Percentiles rank a stretch among this genome's conserved stretches.
Conservation (phyloP, 2,797 vertebrate species). For the Salarias fasciatus region DNA sequence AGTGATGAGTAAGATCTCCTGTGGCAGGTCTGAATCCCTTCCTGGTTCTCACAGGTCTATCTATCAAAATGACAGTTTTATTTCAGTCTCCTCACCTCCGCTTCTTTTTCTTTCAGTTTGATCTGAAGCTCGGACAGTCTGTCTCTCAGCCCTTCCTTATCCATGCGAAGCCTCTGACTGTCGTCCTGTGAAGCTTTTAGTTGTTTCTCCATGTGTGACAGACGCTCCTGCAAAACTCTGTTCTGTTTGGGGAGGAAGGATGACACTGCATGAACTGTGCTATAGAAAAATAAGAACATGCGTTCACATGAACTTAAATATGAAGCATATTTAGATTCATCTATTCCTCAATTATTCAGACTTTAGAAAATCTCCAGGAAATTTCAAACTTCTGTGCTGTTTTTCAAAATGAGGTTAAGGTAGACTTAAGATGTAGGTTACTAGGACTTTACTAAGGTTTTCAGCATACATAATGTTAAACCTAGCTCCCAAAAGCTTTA, state of each 20-base stretch:
- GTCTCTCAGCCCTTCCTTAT: constrained; percentile 74
- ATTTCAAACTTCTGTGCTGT: too few relatives aligned
- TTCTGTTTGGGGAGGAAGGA: constrained; percentile 63
- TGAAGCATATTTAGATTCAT: too few relatives aligned
- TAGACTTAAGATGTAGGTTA: too few relatives aligned
- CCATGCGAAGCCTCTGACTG: constrained; percentile 65
- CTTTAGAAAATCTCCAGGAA: too few relatives aligned
- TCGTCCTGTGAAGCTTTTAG: constrained; percentile 75
- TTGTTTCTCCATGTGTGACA: constrained; percentile 71
- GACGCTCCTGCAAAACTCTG: constrained; percentile 76
- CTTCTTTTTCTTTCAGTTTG: constrained; percentile 77
- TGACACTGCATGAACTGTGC: too few relatives aligned
- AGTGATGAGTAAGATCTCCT: constrained; percentile 16
- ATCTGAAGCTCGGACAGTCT: constrained; percentile 72
- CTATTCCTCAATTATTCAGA: too few relatives aligned
- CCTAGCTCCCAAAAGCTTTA: too few relatives aligned
- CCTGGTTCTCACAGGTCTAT: background rate
- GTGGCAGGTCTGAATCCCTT: background rate
- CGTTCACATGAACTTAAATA: too few relatives aligned
- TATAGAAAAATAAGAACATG: too few relatives aligned
- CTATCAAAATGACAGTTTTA: background rate
- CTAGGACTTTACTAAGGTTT: too few relatives aligned
- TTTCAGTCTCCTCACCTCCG: constrained; percentile 75
- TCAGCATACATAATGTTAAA: too few relatives aligned
- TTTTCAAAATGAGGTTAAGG: too few relatives aligned